A percentile compares a stretch with the other conserved stretches of the same genome.
These are phyloP conservation scores for Lagopus muta DNA, from an alignment of 2,113 vertebrate species.

Conservation along the genomic window DNA sequence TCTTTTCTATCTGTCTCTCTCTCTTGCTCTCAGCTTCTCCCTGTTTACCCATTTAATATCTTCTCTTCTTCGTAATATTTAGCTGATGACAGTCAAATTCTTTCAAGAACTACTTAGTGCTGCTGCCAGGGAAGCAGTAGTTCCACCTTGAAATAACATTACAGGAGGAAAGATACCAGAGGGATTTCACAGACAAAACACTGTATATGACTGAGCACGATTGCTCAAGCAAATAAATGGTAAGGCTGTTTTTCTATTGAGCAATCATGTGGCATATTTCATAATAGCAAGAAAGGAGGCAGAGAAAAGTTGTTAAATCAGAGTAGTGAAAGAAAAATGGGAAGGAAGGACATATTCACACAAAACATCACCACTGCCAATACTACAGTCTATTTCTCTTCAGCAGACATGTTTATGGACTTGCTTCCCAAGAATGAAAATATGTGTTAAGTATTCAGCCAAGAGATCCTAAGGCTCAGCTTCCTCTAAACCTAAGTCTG, in stretches of 20 bases:
- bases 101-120: neutral
- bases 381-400: neutral
- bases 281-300: neutral
- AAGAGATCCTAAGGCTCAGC: neutral
- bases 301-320: neutral
- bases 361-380: neutral
- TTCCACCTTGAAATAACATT: neutral
- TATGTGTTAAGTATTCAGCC: neutral
- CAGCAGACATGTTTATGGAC: neutral
- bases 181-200: neutral
- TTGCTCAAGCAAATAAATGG: neutral
- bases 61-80: neutral
- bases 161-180: neutral
- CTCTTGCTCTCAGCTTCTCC: neutral
- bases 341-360: neutral
- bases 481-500: neutral
- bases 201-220: neutral
- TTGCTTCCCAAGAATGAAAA: conserved; percentile 1
- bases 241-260: neutral
- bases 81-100: neutral
- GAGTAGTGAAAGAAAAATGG: neutral
- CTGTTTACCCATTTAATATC: neutral
- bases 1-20: neutral
- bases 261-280: neutral
- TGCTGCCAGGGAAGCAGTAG: neutral